Conservation (phyloP, 1,140 invertebrate genomes). For the Polyergus mexicanus region DNA sequence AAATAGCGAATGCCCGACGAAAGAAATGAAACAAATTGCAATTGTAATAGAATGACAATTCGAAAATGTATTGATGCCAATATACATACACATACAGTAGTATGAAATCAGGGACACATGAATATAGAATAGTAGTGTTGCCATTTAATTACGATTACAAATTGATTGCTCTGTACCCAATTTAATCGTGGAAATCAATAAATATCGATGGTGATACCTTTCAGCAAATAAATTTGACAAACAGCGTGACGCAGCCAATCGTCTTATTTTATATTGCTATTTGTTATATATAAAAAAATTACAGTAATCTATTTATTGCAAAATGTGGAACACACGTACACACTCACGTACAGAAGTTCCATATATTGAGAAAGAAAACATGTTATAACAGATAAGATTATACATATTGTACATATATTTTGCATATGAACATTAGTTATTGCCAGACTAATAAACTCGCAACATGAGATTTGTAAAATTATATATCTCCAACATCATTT, state of each 20-base stretch:
- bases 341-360: too few relatives aligned
- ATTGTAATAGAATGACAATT: conserved; percentile 40
- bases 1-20: background rate
- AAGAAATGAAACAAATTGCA: conserved; percentile 20
- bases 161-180: conserved; percentile 12
- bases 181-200: conserved; percentile 30
- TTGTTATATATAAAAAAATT: background rate
- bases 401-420: background rate
- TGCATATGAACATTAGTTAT: conserved; percentile 27
- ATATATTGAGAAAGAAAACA: background rate
- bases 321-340: background rate
- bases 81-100: background rate
- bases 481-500: background rate
- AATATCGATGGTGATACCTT: background rate
- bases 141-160: conserved; percentile 44
- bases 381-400: background rate
- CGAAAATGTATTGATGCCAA: conserved; percentile 11
- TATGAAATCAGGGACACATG: background rate
- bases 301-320: background rate
- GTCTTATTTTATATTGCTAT: background rate
- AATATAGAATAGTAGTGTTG: conserved; percentile 10
- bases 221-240: conserved; percentile 1
- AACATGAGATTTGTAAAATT: conserved; percentile 48
- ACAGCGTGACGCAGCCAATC: background rate
- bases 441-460: background rate